Evolutionary conservation across 2,888 invertebrate genomes (phyloP).

Genomic region (Eristalis tenax): DNA sequence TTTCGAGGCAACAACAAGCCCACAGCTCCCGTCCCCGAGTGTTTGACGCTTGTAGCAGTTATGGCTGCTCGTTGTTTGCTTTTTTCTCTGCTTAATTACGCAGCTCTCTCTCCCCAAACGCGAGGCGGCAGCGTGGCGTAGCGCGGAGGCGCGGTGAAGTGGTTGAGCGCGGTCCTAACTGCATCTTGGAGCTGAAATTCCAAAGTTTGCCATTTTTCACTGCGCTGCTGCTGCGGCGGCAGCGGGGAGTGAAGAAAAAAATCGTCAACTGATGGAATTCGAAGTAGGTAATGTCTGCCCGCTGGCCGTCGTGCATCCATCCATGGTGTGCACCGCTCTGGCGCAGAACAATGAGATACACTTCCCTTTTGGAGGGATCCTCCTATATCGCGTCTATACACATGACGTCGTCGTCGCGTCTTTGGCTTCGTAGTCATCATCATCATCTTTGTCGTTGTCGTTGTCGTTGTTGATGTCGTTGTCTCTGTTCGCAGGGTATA

Average conservation of each 20-base stretch:
- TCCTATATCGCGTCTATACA: constrained; percentile 25
- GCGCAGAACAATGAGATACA: constrained; percentile 62
- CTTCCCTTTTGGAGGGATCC: constrained; percentile 67
- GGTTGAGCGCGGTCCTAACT: constrained; percentile 58
- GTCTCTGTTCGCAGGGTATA: constrained; percentile 42
- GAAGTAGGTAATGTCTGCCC: constrained; percentile 67
- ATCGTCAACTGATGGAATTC: constrained; percentile 69
- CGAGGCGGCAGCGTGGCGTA: background rate
- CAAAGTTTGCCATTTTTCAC: constrained; percentile 69
- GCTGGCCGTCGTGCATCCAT: constrained; percentile 59
- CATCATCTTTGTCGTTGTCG: background rate
- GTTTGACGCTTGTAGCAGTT: constrained; percentile 66
- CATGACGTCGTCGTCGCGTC: background rate
- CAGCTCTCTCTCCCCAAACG: constrained; percentile 52
- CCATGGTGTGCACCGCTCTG: constrained; percentile 50
- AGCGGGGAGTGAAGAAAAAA: constrained; percentile 20
- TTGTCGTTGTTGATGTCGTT: background rate
- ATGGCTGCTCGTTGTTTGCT: constrained; percentile 49
- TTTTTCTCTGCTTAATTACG: constrained; percentile 61
- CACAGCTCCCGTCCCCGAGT: constrained; percentile 37
- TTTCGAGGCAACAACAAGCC: constrained; percentile 56
- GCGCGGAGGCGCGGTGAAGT: constrained; percentile 1
- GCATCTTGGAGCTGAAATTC: constrained; percentile 63
- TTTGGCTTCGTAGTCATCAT: background rate
- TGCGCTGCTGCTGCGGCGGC: background rate